phyloP scores from a whole-genome alignment of 2,113 vertebrate species.

The Conger conger region DNA sequence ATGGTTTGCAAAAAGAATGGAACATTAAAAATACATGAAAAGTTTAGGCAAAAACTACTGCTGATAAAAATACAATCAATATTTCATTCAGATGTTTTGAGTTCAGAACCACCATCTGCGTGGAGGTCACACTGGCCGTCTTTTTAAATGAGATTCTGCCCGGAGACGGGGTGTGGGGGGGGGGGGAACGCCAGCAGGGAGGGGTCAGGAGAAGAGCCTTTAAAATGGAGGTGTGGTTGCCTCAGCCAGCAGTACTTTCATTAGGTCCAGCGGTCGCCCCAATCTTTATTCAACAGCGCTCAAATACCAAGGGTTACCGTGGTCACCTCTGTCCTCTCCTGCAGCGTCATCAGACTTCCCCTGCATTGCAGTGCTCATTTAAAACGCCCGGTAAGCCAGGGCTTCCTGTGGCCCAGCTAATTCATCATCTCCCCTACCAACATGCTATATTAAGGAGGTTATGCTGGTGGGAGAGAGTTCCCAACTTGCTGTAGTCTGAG shows the following conservation, averaged over 20 bases:
- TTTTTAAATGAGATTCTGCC: conserved; percentile 12
- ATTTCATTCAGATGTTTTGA: conserved; percentile 24
- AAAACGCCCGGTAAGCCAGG: conserved; percentile 39
- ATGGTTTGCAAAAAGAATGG: background rate
- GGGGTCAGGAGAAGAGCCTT: background rate
- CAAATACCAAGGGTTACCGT: conserved; percentile 25
- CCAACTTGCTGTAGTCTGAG: background rate
- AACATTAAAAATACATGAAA: conserved; percentile 15
- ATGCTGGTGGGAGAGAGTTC: background rate
- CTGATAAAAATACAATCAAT: conserved; percentile 20
- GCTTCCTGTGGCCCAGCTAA: conserved; percentile 42
- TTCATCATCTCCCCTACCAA: conserved; percentile 30
- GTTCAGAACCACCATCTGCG: background rate
- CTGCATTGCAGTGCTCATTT: conserved; percentile 57
- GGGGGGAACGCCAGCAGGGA: background rate
- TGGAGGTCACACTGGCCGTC: background rate
- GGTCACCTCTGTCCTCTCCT: conserved; percentile 35
- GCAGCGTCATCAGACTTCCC: conserved; percentile 56
- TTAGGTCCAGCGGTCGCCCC: conserved; percentile 10
- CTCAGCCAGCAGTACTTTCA: background rate
- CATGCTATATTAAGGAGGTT: conserved; percentile 17
- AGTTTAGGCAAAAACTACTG: background rate
- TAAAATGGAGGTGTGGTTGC: background rate
- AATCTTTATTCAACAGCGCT: conserved; percentile 13
- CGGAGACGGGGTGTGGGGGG: background rate